Evolutionary conservation across 2,113 vertebrate genomes (phyloP).

Genomic region (Erinaceus europaeus): DNA sequence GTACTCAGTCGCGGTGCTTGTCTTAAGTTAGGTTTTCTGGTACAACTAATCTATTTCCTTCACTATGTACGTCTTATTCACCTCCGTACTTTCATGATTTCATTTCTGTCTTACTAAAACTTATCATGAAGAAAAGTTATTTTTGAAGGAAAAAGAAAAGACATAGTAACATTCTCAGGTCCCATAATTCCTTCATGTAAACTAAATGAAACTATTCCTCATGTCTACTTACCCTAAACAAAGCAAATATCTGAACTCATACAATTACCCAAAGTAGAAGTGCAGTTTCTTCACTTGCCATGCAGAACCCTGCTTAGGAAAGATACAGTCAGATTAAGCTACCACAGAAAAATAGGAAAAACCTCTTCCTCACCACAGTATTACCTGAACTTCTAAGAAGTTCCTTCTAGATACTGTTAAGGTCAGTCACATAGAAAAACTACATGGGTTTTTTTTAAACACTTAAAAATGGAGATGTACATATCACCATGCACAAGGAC

Average conservation of each 20-base stretch:
- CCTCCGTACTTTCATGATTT: neutral
- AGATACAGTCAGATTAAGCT: neutral
- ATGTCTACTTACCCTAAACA: neutral
- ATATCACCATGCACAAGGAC: too few species aligned
- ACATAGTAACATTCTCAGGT: neutral
- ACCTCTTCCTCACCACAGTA: neutral
- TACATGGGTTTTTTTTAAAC: neutral
- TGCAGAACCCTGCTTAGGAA: neutral
- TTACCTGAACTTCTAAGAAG: neutral
- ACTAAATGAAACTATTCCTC: neutral
- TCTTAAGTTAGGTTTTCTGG: neutral
- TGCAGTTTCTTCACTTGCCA: neutral
- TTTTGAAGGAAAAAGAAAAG: neutral
- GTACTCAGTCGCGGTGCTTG: fast-evolving
- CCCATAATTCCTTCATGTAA: neutral
- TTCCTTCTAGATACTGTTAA: neutral
- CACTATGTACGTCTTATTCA: neutral
- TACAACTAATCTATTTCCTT: neutral
- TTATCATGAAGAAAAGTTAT: too few species aligned
- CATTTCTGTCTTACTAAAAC: neutral
- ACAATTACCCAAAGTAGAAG: neutral
- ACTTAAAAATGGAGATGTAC: neutral
- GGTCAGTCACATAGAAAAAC: neutral
- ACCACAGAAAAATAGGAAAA: neutral
- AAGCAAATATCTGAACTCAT: neutral